These are phyloP conservation scores for Girardinus metallicus DNA, from an alignment of 2,797 vertebrate genomes.

Conservation along the genomic window DNA sequence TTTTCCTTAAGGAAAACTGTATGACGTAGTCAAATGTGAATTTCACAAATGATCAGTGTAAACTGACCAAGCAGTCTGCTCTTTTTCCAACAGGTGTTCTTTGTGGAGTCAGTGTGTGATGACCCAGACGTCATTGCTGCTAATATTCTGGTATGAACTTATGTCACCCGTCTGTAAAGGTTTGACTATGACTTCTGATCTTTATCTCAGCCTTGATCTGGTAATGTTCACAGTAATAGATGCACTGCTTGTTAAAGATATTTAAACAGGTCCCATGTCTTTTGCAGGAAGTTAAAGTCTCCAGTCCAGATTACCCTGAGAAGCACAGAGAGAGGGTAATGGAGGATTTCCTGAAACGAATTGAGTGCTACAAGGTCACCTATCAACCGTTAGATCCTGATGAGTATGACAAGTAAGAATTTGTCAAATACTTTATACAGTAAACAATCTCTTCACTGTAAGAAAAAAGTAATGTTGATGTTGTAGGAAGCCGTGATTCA, in stretches of 20 bases:
- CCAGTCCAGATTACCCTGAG: constrained; percentile 96
- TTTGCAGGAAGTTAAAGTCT: constrained; percentile 95
- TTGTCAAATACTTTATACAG: not conserved
- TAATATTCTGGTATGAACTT: constrained; percentile 91
- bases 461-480: not conserved
- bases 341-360: constrained; percentile 97
- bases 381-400: constrained; percentile 94
- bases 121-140: constrained; percentile 97
- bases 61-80: not conserved
- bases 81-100: constrained; percentile 88
- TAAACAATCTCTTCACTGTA: not conserved
- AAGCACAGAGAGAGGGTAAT: constrained; percentile 93
- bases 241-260: not conserved
- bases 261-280: constrained; percentile 32
- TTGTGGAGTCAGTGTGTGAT: constrained; percentile 97
- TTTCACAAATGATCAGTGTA: not conserved
- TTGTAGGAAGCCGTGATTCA: constrained; percentile 25
- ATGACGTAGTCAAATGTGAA: not conserved
- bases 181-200: constrained; percentile 11
- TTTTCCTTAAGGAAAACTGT: not conserved
- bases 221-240: constrained; percentile 37
- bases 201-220: constrained; percentile 38
- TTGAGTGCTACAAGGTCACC: constrained; percentile 97
- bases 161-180: constrained; percentile 4
- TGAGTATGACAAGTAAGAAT: constrained; percentile 90